Evolutionary conservation across 2,888 invertebrate species (phyloP).

Genomic region (Catocala sponsa): DNA sequence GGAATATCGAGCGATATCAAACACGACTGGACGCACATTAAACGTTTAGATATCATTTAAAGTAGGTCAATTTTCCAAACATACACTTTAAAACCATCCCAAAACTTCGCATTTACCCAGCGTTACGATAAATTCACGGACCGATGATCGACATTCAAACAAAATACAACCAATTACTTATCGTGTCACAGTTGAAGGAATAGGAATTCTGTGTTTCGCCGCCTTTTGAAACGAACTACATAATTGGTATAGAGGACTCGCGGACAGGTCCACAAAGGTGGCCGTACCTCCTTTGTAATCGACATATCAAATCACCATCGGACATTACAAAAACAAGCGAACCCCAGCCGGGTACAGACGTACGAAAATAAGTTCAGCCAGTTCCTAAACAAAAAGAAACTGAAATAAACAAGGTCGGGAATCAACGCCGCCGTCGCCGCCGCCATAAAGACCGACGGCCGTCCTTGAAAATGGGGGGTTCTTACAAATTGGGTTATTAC

Average conservation of each 20-base stretch:
- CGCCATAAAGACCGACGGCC: slow-evolving; percentile 88
- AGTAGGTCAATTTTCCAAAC: slow-evolving; percentile 53
- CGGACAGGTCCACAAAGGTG: slow-evolving; percentile 56
- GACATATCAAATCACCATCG: slow-evolving; percentile 64
- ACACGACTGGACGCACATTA: slow-evolving; percentile 24
- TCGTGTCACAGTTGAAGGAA: slow-evolving; percentile 63
- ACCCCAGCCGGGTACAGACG: slow-evolving; percentile 74
- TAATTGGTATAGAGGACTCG: slow-evolving; percentile 66
- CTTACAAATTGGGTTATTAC: slow-evolving; percentile 89
- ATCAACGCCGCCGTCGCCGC: slow-evolving; percentile 87
- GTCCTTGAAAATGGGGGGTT: slow-evolving; percentile 88
- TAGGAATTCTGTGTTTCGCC: slow-evolving; percentile 60
- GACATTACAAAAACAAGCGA: slow-evolving; percentile 71
- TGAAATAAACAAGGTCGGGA: slow-evolving; percentile 88
- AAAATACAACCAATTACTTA: slow-evolving; percentile 76
- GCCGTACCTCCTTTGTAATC: slow-evolving; percentile 58
- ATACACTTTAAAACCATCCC: slow-evolving; percentile 56
- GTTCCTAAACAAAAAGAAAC: slow-evolving; percentile 88
- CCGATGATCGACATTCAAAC: slow-evolving; percentile 70
- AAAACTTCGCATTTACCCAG: slow-evolving; percentile 63
- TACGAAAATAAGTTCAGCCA: slow-evolving; percentile 84
- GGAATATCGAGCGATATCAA: slow-evolving; percentile 29
- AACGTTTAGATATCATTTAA: slow-evolving; percentile 45
- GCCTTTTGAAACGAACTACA: slow-evolving; percentile 64
- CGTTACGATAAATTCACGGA: slow-evolving; percentile 69